Conservation (phyloP, 2,797 vertebrate species). For the Poecile montanus region DNA sequence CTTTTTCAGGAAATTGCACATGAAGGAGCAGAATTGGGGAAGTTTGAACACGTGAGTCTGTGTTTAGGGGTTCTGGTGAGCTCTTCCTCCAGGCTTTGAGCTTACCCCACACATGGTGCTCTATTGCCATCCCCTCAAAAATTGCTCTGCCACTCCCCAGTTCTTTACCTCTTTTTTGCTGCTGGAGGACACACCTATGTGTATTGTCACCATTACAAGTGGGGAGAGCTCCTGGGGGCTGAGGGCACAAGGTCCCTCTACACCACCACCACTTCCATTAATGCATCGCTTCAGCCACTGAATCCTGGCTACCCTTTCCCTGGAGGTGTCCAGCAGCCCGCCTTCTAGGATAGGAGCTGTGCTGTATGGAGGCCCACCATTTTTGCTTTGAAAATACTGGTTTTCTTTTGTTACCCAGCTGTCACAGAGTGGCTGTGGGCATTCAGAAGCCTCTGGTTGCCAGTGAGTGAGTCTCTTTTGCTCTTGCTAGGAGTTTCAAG, state of each 20-base stretch:
- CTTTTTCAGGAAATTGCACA: slow-evolving; percentile 32
- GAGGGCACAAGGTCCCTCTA: neutral
- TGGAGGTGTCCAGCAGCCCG: neutral
- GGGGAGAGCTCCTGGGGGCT: neutral
- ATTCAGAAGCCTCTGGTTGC: neutral
- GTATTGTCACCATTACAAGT: neutral
- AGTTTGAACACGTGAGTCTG: neutral
- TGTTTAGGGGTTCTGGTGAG: neutral
- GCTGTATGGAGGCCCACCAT: no score
- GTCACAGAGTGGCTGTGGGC: neutral
- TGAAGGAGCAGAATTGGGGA: neutral
- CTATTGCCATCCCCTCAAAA: neutral
- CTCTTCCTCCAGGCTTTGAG: neutral
- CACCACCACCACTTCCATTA: neutral
- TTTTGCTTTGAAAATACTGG: neutral
- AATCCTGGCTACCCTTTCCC: neutral
- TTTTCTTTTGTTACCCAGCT: neutral
- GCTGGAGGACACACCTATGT: neutral
- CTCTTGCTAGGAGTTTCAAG: neutral
- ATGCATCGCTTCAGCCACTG: neutral
- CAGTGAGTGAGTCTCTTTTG: neutral
- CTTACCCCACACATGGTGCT: neutral
- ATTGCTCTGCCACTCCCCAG: neutral
- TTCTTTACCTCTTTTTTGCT: neutral
- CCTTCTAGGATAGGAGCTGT: neutral